Base-by-base conservation (phyloP, 2,888 invertebrate genomes). In the Xestia sexstrigata region DNA sequence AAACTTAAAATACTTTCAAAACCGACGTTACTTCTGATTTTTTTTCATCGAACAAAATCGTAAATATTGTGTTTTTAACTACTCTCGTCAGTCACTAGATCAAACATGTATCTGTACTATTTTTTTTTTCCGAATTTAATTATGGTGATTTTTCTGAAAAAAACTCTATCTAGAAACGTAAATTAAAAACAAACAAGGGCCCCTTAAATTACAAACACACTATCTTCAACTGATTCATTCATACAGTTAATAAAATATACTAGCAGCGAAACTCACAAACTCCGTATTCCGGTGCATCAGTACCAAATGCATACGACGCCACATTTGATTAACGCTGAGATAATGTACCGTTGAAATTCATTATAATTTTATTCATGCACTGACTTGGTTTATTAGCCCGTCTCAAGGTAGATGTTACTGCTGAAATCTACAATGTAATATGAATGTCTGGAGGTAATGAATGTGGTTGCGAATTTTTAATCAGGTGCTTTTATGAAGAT, bases 281-380 rank as follows among this genome's bases (percentile, higher is more conserved):
- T 81, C 47, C 66, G 76, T 78, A 86, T 86, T 88, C 88, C 88
- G 80, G 79, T 84, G 89, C 87, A 89, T 88, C 88, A 85, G 87
- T 79, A 89, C 82, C 89, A 88, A 90, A 92, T 94, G 93, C 93
- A 94, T 93, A 92, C 91, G 90, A 89, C 87, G 89, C 89, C 90
- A 91, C 91, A 91, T 93, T 93, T 93, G 93, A 93, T 93, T 92
- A 93, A 90, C 90, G 91, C 89, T 85, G 90, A 89, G 91, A 92
- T 93, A 93, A 91, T 92, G 91, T 91, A 89, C 85, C 87, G 89
- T 88, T 89, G 92, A 93, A 93, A 95, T 95, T 94, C 93, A 95
- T 95, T 94, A 95, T 94, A 93, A 95, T 95, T 95, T 94, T 95
- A 95, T 95, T 95, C 95, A 95, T 94, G n/a, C 42, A 65, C 65